Evolutionary conservation across 1,140 invertebrate species (phyloP).

Genomic region (Scaptomyza graminum): DNA sequence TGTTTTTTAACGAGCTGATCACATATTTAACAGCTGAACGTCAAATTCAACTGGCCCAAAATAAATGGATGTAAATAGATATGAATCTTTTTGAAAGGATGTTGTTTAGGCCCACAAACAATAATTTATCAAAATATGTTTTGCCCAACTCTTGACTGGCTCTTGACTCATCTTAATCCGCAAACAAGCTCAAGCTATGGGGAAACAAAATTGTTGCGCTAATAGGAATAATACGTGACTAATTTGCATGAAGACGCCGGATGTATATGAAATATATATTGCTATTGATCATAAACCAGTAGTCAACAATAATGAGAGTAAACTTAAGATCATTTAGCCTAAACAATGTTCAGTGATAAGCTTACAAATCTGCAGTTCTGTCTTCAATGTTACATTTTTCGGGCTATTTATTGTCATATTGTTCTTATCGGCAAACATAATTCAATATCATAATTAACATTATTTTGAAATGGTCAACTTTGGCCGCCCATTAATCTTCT

Average conservation of each 20-base stretch:
- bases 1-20: conserved; percentile 38
- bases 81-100: neutral
- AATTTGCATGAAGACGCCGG: conserved; percentile 61
- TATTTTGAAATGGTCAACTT: conserved; percentile 50
- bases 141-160: conserved; percentile 9
- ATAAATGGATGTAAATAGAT: neutral
- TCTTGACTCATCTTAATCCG: conserved; percentile 59
- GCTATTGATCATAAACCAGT: conserved; percentile 52
- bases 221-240: conserved; percentile 78
- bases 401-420: conserved; percentile 10
- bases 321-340: too few species aligned
- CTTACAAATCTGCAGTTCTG: neutral
- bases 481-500: conserved; percentile 68
- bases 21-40: conserved; percentile 38
- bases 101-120: neutral
- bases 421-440: conserved; percentile 53
- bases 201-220: conserved; percentile 52
- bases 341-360: conserved; percentile 12
- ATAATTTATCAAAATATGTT: conserved; percentile 15
- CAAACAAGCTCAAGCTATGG: conserved; percentile 12
- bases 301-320: neutral
- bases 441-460: conserved; percentile 61
- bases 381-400: conserved; percentile 47
- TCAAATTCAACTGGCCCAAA: conserved; percentile 18
- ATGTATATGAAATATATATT: conserved; percentile 34